Conservation (phyloP, 2,797 vertebrate species). For the Bryconaethiops microstoma region DNA sequence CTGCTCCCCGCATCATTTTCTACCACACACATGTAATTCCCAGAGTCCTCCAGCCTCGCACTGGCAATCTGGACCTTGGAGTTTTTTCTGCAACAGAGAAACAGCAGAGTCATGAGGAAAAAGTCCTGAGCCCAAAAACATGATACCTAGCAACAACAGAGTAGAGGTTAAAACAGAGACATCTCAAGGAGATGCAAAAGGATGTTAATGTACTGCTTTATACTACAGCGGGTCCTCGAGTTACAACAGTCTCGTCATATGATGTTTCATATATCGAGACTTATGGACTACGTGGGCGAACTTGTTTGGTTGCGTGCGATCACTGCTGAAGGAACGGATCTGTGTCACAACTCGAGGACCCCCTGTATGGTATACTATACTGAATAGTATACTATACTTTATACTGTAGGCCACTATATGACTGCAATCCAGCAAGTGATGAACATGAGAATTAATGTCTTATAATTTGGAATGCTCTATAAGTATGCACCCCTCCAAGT, state of each 20-base stretch:
- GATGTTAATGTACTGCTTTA: conserved; percentile 21
- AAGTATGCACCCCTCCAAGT: not conserved
- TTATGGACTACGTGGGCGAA: too few relatives aligned
- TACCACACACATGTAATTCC: conserved; percentile 96
- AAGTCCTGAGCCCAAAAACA: conserved; percentile 22
- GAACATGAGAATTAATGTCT: conserved; percentile 30
- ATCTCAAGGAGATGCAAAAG: conserved; percentile 11
- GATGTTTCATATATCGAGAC: too few relatives aligned
- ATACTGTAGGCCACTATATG: not conserved
- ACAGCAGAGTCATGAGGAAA: conserved; percentile 41
- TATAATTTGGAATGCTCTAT: conserved; percentile 32
- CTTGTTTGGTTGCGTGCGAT: too few relatives aligned
- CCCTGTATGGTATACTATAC: too few relatives aligned
- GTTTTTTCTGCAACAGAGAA: conserved; percentile 86
- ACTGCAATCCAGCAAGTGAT: conserved; percentile 18
- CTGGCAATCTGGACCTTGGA: conserved; percentile 94
- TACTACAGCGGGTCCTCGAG: not conserved
- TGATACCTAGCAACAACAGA: conserved; percentile 24
- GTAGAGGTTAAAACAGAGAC: conserved; percentile 25
- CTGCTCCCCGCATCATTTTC: conserved; percentile 91
- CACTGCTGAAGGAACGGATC: too few relatives aligned
- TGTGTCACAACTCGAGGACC: too few relatives aligned
- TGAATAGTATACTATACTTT: too few relatives aligned
- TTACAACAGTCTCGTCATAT: too few relatives aligned
- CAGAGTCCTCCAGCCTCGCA: conserved; percentile 92